A percentile compares a stretch with the other conserved stretches of the same genome.
These are phyloP conservation scores for Calliopsis andreniformis DNA, from an alignment of 1,140 invertebrate species.

Conservation along the genomic window DNA sequence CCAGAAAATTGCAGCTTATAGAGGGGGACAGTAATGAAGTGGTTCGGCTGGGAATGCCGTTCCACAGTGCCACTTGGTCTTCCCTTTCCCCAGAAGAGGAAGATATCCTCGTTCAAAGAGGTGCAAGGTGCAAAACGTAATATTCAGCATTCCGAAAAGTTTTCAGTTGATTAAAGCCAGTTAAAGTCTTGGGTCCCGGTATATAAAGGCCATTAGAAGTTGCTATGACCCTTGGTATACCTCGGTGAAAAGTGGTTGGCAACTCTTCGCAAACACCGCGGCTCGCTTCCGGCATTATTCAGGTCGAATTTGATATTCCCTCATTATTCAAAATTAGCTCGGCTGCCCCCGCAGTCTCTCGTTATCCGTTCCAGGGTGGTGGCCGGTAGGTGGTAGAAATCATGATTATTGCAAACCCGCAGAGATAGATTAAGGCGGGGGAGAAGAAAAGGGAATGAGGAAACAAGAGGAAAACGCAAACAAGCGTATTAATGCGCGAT, in stretches of 20 bases:
- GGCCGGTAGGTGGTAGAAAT: conserved; percentile 7
- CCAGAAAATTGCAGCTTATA: neutral
- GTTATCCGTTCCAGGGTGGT: conserved; percentile 5
- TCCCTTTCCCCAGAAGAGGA: neutral
- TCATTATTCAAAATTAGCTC: conserved; percentile 69
- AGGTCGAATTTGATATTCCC: conserved; percentile 67
- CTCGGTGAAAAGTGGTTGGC: conserved; percentile 58
- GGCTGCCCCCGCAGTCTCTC: conserved; percentile 42
- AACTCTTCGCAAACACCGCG: conserved; percentile 61
- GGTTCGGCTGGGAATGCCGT: neutral
- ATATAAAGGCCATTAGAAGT: conserved; percentile 54
- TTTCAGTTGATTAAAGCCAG: conserved; percentile 69
- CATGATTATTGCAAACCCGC: conserved; percentile 14
- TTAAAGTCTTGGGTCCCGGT: conserved; percentile 53
- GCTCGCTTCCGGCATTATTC: conserved; percentile 51
- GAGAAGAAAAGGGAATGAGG: too few species aligned
- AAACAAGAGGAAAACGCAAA: neutral
- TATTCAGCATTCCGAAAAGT: conserved; percentile 67
- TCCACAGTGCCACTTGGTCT: neutral
- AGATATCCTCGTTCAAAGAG: conserved; percentile 32
- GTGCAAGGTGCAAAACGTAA: conserved; percentile 50
- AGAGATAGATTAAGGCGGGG: neutral
- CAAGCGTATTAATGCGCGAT: conserved; percentile 4
- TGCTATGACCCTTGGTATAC: conserved; percentile 48
- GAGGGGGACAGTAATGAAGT: neutral